Conservation (phyloP, 2,888 invertebrate genomes). For the Nezara viridula region DNA sequence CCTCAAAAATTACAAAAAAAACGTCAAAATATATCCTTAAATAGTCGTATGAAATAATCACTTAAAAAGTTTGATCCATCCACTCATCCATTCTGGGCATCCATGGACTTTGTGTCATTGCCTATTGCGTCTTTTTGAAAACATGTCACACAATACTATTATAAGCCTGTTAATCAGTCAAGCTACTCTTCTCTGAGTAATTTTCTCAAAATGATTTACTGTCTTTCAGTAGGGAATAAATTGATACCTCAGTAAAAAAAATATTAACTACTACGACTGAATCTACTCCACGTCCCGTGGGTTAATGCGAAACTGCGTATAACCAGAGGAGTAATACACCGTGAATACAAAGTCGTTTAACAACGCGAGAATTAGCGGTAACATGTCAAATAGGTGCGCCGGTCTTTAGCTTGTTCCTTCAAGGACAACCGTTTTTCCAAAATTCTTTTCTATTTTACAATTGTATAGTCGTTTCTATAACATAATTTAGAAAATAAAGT, state of each 20-base stretch:
- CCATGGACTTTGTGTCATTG: no score
- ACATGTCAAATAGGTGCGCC: not conserved
- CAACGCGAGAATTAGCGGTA: conserved; percentile 25
- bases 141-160: no score
- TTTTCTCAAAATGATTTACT: not conserved
- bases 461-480: not conserved
- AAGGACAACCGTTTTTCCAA: not conserved
- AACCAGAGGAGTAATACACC: not conserved
- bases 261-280: not conserved
- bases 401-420: not conserved
- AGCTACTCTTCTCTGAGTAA: not conserved
- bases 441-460: not conserved
- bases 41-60: no score
- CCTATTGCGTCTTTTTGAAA: no score
- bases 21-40: no score
- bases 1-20: no score
- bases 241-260: not conserved
- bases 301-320: conserved; percentile 13
- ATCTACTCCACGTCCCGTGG: not conserved
- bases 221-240: not conserved
- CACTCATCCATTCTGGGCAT: no score
- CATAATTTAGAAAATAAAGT: not conserved
- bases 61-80: no score
- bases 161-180: no score
- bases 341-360: conserved; percentile 27